Conservation (phyloP, 2,888 invertebrate species). For the Agrochola litura region DNA sequence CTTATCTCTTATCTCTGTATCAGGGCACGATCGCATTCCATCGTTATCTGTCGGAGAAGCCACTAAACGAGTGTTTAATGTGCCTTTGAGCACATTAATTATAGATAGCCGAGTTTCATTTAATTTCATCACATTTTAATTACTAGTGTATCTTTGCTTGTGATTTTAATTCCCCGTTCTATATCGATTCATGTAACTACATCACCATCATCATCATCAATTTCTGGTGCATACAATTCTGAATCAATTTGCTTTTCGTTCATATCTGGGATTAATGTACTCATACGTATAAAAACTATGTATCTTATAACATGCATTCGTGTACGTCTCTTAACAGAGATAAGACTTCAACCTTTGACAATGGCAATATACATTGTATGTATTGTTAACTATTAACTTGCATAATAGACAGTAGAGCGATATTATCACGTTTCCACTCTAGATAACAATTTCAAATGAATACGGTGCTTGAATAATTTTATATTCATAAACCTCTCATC, state of each 20-base stretch:
- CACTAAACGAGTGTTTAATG: constrained; percentile 82
- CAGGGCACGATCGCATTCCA: constrained; percentile 84
- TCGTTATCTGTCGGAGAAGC: constrained; percentile 80
- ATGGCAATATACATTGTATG: constrained; percentile 62
- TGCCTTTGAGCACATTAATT: constrained; percentile 83
- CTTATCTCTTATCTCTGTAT: constrained; percentile 85
- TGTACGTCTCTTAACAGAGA: constrained; percentile 46
- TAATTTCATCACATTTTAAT: constrained; percentile 81
- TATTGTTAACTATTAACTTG: constrained; percentile 62
- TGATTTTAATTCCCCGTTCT: constrained; percentile 50
- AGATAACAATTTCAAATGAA: constrained; percentile 62
- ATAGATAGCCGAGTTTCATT: constrained; percentile 79
- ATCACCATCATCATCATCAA: constrained; percentile 8
- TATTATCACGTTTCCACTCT: constrained; percentile 63
- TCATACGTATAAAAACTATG: background rate
- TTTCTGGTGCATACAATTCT: background rate
- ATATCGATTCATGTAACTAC: background rate
- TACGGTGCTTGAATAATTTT: constrained; percentile 54
- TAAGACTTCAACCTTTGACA: constrained; percentile 65
- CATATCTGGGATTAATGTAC: background rate
- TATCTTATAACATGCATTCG: constrained; percentile 9
- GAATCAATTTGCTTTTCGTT: constrained; percentile 11
- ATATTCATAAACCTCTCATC: constrained; percentile 58
- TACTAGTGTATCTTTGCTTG: constrained; percentile 62
- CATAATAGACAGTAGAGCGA: constrained; percentile 60